Evolutionary conservation across 2,888 invertebrate genomes (phyloP).

Genomic region (Tricholauxania praeusta): DNA sequence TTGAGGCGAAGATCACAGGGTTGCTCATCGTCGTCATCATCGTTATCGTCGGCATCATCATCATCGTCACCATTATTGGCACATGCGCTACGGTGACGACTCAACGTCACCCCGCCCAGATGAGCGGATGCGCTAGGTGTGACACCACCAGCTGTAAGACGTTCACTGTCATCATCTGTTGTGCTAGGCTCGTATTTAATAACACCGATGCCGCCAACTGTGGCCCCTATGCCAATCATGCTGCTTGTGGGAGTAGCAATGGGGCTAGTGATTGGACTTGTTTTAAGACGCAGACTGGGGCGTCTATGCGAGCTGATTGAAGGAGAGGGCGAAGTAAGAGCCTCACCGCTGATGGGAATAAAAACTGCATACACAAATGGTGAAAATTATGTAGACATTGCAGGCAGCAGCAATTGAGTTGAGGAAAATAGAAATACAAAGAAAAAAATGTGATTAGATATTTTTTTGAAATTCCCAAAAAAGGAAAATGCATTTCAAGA

Average conservation of each 20-base stretch:
- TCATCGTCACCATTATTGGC: constrained; percentile 32
- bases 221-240: constrained; percentile 16
- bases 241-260: constrained; percentile 46
- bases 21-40: constrained; percentile 58
- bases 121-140: constrained; percentile 54
- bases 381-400: constrained; percentile 7
- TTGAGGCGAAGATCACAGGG: constrained; percentile 66
- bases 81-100: constrained; percentile 33
- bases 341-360: constrained; percentile 32
- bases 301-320: constrained; percentile 44
- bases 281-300: constrained; percentile 57
- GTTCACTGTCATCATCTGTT: constrained; percentile 50
- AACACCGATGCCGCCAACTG: constrained; percentile 44
- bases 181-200: constrained; percentile 60
- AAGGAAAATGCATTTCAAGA: constrained; percentile 11
- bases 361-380: neutral
- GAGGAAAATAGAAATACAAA: constrained; percentile 36
- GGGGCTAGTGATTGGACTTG: constrained; percentile 63
- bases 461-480: constrained; percentile 14
- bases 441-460: constrained; percentile 33
- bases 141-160: constrained; percentile 41
- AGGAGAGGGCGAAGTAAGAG: constrained; percentile 29
- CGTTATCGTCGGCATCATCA: constrained; percentile 50
- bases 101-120: constrained; percentile 37
- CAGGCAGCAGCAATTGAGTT: constrained; percentile 23